Percentiles rank a stretch among this genome's conserved stretches.
phyloP scores from a whole-genome alignment of 30 jellyfish, hydroid and myxozoan species.

The Chrysaora quinquecirrha region DNA sequence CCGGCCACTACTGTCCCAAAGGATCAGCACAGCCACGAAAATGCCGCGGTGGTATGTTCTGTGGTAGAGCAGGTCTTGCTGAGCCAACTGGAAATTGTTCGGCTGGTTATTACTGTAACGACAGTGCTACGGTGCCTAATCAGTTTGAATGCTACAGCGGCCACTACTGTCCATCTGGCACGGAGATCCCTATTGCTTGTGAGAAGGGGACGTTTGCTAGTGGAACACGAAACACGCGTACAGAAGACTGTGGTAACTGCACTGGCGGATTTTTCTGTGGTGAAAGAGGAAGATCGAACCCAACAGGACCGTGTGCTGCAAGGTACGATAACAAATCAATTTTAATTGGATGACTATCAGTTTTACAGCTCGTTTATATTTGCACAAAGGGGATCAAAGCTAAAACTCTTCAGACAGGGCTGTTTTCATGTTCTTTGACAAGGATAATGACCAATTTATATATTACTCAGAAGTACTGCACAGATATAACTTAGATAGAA shows the following conservation, averaged over 20 bases:
- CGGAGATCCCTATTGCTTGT: constrained; percentile 71
- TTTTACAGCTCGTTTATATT: not conserved
- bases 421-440: too few relatives aligned
- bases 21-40: constrained; percentile 71
- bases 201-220: constrained; percentile 81
- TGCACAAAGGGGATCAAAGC: not conserved
- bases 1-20: constrained; percentile 78
- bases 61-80: constrained; percentile 84
- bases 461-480: too few relatives aligned
- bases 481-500: too few relatives aligned
- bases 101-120: constrained; percentile 90
- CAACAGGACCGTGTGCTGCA: constrained; percentile 58
- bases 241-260: constrained; percentile 74
- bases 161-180: constrained; percentile 83
- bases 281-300: constrained; percentile 48
- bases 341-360: not conserved
- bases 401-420: too few relatives aligned
- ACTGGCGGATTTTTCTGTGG: constrained; percentile 89
- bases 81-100: constrained; percentile 85
- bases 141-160: constrained; percentile 89
- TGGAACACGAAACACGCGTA: constrained; percentile 54
- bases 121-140: constrained; percentile 66
- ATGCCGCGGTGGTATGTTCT: constrained; percentile 88
- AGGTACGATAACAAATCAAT: constrained; percentile 29
- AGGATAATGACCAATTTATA: too few relatives aligned